Evolutionary conservation across 2,888 invertebrate species (phyloP).

Genomic region (Lasioglossum marginatum): DNA sequence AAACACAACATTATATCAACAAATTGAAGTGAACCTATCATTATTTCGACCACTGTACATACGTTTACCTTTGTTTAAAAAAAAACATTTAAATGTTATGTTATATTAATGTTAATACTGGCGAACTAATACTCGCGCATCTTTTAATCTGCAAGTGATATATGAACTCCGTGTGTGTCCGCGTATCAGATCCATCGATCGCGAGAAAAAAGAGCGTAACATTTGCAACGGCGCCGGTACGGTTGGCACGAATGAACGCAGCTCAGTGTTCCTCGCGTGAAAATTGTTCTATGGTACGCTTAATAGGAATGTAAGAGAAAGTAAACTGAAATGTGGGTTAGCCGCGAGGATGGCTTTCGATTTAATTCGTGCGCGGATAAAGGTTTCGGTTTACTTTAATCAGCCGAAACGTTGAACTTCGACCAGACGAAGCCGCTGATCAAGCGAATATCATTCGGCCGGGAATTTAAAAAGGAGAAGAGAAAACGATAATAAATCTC

Average conservation of each 20-base stretch:
- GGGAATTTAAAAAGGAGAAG: not conserved
- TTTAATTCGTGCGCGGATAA: slow-evolving; percentile 31
- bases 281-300: slow-evolving; percentile 21
- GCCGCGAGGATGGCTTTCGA: slow-evolving; percentile 21
- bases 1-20: too few species aligned
- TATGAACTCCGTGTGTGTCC: not conserved
- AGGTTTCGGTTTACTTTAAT: slow-evolving; percentile 36
- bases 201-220: not conserved
- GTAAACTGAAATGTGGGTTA: slow-evolving; percentile 25
- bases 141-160: not conserved
- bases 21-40: too few species aligned
- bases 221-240: not conserved
- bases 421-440: too few species aligned
- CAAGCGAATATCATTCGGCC: slow-evolving; percentile 11
- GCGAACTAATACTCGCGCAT: not conserved
- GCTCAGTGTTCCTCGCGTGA: slow-evolving; percentile 13
- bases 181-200: not conserved
- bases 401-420: slow-evolving; percentile 21
- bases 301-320: slow-evolving; percentile 48
- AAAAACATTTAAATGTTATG: too few species aligned
- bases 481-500: not conserved
- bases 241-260: not conserved
- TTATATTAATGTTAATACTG: too few species aligned
- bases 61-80: too few species aligned
- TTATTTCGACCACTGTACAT: too few species aligned